Evolutionary conservation across 2,113 vertebrate genomes (phyloP).

Genomic region (Solenodon paradoxus): DNA sequence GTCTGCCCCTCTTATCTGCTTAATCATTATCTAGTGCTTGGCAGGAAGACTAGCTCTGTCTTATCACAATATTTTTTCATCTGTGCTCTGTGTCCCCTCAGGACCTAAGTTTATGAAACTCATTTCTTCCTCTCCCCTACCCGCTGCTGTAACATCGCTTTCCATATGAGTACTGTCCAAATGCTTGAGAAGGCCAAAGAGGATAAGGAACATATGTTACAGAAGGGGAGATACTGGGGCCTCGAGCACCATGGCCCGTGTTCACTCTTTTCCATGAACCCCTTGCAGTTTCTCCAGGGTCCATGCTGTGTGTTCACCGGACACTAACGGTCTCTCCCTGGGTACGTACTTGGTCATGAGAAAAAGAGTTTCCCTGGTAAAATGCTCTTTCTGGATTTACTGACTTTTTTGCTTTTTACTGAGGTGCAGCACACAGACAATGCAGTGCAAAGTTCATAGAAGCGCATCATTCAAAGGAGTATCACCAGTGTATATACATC

Average conservation of each 20-base stretch:
- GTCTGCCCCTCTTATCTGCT: not conserved
- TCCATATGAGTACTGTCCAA: not conserved
- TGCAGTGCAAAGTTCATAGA: not conserved
- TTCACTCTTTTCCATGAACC: not conserved
- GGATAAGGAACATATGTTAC: not conserved
- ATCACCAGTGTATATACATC: not conserved
- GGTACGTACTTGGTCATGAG: not conserved
- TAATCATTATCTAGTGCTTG: slow-evolving; percentile 16
- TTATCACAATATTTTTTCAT: slow-evolving; percentile 6
- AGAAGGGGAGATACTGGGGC: not conserved
- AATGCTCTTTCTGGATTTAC: not conserved
- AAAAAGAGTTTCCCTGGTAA: not conserved
- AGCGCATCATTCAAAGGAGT: not conserved
- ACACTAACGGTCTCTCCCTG: not conserved
- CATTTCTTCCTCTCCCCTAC: not conserved
- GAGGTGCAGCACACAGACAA: not conserved
- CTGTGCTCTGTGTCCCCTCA: not conserved
- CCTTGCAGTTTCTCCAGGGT: not conserved
- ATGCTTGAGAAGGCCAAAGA: not conserved
- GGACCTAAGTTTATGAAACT: slow-evolving; percentile 9
- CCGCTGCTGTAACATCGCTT: not conserved
- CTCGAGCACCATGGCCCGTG: not conserved
- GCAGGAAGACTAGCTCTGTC: slow-evolving; percentile 34
- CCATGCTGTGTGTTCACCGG: not conserved
- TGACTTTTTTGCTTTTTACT: not conserved